Evolutionary conservation across 1,140 invertebrate genomes (phyloP).

Genomic region (Platorchestia sp.): DNA sequence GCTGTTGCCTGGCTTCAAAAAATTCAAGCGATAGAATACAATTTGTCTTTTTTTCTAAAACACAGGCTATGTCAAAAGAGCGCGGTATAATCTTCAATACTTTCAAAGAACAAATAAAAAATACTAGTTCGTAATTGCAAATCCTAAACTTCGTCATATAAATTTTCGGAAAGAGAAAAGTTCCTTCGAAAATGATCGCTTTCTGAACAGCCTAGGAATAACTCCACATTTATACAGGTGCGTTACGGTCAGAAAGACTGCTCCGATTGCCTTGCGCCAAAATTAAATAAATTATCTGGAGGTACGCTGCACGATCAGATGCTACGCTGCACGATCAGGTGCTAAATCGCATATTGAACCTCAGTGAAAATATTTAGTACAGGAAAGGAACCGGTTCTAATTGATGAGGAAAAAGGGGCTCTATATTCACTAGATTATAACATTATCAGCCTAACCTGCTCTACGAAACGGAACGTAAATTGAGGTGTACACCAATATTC

Average conservation of each 20-base stretch:
- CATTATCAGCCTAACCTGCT: not conserved
- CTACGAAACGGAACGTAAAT: not conserved
- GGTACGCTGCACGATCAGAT: not conserved
- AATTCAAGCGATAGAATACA: no score
- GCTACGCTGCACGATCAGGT: not conserved
- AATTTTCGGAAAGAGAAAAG: not conserved
- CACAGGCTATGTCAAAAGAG: not conserved
- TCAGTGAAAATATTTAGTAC: not conserved
- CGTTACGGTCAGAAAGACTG: not conserved
- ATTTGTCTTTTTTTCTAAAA: not conserved
- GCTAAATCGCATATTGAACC: not conserved
- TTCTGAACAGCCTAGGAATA: not conserved
- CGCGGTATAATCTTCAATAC: not conserved
- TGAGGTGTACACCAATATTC: not conserved
- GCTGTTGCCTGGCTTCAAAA: not conserved
- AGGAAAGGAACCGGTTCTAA: not conserved
- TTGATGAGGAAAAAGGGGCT: not conserved
- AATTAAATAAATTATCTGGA: not conserved
- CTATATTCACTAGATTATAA: not conserved
- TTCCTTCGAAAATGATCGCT: not conserved
- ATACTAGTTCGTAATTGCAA: not conserved
- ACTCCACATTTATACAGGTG: not conserved
- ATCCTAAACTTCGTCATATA: not conserved
- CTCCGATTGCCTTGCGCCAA: not conserved
- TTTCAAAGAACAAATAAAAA: not conserved